phyloP scores from a whole-genome alignment of 2,113 vertebrate species.

The Platichthys stellatus region DNA sequence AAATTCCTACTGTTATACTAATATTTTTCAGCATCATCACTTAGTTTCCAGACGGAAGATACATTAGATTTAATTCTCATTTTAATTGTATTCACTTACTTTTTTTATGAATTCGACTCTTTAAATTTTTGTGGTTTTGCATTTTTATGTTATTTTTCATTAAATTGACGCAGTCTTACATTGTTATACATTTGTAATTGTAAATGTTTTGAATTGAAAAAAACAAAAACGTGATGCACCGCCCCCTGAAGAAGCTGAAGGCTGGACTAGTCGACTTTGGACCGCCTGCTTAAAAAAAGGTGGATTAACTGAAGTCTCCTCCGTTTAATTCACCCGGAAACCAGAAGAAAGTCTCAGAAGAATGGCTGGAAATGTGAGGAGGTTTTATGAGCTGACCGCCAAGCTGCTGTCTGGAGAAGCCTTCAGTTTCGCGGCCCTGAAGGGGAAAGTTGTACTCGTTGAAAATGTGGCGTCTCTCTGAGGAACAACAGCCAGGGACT shows the following conservation, averaged over 20 bases:
- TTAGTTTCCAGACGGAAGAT: no score
- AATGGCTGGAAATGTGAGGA: constrained; percentile 52
- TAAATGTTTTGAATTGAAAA: neutral
- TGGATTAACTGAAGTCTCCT: neutral
- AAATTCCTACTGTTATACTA: no score
- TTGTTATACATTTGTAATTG: no score
- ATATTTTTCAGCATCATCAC: no score
- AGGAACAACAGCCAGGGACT: constrained; percentile 94
- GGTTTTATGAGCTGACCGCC: constrained; percentile 82
- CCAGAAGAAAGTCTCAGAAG: neutral
- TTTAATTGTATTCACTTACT: no score
- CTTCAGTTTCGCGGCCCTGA: constrained; percentile 81
- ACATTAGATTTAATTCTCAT: no score
- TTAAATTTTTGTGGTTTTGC: no score
- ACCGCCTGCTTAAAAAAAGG: neutral
- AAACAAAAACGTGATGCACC: neutral
- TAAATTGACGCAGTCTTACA: no score
- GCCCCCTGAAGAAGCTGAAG: constrained; percentile 8
- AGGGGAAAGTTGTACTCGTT: constrained; percentile 89
- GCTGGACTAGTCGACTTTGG: neutral
- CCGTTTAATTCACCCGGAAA: neutral
- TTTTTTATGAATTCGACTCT: no score
- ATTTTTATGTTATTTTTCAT: no score
- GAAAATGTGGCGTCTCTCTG: constrained; percentile 95
- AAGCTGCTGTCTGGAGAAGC: constrained; percentile 84